Base-by-base conservation (phyloP, 37 sponge, comb jelly and placozoan species). In the Beroe forskalii region DNA sequence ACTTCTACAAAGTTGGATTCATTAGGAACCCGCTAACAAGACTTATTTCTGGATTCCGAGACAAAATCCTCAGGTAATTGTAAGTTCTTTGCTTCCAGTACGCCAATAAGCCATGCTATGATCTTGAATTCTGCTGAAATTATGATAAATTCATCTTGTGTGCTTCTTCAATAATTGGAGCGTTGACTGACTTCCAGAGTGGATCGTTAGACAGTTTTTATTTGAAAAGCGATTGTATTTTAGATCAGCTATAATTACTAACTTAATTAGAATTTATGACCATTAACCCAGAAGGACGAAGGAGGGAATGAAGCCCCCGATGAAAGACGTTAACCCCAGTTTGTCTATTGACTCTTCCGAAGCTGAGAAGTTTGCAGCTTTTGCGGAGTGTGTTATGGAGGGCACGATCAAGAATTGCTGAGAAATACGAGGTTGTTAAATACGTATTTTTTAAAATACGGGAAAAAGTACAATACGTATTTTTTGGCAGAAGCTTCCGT, bases 1-100 rank as follows among this genome's bases (percentile, higher is more conserved):
- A 35, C 38, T 80, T 80, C 55, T 80, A 80, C 40, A 80, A 41
- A 44, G 86, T 80, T 44, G 86, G 86, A 8, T 80, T 80, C 30
- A 44, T 80, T 8, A 17, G 86, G n/a, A 80, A 80, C 27, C 86
- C 86, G 14, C 55, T 80, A 1, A 40, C 48, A 23, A 35, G 86
- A 25, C 30, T 80, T 1, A 80, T 80, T 23, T 44, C 55, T 44
- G 86, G 86, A n/a, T 80, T 80, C 55, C 28, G 86, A 27, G 55
- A 80, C 27, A 80, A 80, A 80, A 24, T 80, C 14, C 86, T 80
- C n/a, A 80, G 86, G 86, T 44, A 42, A 80, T 35, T 35, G 8
- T 4, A 28, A 3, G 66, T 63, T 63, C 25, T 17, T 17, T 55
- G 9, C 17, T 55, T 55, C 17, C 17, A 17, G 17, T n/a, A n/a